Conservation (phyloP, 2,113 vertebrate species). For the Cochlearius cochlearius region DNA sequence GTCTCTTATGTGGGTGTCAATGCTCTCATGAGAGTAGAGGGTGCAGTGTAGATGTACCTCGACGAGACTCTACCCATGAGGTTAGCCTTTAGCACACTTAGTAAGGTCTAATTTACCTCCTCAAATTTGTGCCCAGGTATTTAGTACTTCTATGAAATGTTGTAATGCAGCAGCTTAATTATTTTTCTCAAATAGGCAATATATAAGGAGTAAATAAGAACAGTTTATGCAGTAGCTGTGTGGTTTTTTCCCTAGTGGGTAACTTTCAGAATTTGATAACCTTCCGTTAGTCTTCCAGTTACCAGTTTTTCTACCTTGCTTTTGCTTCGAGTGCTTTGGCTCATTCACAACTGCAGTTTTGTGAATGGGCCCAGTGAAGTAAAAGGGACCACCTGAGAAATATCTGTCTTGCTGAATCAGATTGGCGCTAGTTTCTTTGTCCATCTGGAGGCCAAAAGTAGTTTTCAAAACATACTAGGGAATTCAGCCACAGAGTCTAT, state of each 20-base stretch:
- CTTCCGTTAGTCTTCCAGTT: neutral
- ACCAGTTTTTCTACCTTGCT: neutral
- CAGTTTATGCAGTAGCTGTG: neutral
- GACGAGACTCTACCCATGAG: fast-evolving
- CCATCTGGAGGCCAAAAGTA: constrained; percentile 39
- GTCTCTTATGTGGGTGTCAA: neutral
- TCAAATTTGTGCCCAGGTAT: neutral
- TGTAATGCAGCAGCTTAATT: neutral
- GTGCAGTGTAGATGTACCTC: neutral
- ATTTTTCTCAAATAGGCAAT: neutral
- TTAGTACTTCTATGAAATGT: neutral
- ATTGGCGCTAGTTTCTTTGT: neutral
- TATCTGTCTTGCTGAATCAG: neutral
- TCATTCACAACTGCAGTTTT: neutral
- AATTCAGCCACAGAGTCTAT: neutral
- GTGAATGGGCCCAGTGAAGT: neutral
- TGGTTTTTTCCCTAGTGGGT: neutral
- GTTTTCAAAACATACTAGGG: neutral
- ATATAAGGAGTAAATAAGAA: neutral
- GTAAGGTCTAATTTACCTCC: neutral
- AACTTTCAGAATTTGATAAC: neutral
- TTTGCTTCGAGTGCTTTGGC: neutral
- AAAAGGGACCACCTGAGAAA: neutral
- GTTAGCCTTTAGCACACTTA: neutral
- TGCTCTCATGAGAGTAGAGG: neutral